These are phyloP conservation scores for Drosophila guanche DNA, from an alignment of 1,140 invertebrate species.

Conservation along the genomic window DNA sequence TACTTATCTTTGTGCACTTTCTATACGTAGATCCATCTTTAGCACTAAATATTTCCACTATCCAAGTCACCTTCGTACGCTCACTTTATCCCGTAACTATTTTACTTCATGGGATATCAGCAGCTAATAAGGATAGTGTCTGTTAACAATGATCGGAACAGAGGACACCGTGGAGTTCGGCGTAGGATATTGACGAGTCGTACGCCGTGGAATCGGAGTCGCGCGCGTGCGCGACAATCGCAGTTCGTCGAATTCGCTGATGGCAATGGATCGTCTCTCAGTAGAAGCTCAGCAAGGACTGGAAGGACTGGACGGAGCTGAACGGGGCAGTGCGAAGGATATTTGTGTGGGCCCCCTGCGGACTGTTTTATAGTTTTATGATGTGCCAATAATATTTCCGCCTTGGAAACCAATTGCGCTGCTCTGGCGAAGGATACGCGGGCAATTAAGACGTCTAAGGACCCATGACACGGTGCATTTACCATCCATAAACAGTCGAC, in stretches of 20 bases:
- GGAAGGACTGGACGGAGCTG: conserved; percentile 24
- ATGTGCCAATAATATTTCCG: conserved; percentile 82
- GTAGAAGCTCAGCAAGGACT: conserved; percentile 26
- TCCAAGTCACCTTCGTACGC: not conserved
- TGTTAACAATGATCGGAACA: conserved; percentile 62
- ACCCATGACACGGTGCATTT: conserved; percentile 80
- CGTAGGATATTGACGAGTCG: conserved; percentile 62
- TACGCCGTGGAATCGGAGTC: conserved; percentile 69
- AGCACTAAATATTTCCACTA: not conserved
- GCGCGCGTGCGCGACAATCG: conserved; percentile 47
- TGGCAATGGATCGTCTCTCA: conserved; percentile 51
- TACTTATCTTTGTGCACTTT: too few species aligned
- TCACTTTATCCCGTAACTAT: not conserved
- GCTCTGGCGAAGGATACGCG: conserved; percentile 71
- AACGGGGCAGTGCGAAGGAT: conserved; percentile 10
- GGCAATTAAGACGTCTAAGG: conserved; percentile 79
- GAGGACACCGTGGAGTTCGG: conserved; percentile 56
- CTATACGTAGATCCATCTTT: too few species aligned
- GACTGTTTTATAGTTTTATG: conserved; percentile 82
- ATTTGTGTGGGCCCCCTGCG: conserved; percentile 60
- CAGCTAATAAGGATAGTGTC: conserved; percentile 65
- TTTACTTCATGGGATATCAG: conserved; percentile 36
- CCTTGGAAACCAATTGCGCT: conserved; percentile 75
- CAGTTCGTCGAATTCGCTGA: conserved; percentile 68
- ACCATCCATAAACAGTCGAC: conserved; percentile 66